Evolutionary conservation across 1,140 invertebrate species (phyloP).

Genomic region (Dreissena polymorpha): DNA sequence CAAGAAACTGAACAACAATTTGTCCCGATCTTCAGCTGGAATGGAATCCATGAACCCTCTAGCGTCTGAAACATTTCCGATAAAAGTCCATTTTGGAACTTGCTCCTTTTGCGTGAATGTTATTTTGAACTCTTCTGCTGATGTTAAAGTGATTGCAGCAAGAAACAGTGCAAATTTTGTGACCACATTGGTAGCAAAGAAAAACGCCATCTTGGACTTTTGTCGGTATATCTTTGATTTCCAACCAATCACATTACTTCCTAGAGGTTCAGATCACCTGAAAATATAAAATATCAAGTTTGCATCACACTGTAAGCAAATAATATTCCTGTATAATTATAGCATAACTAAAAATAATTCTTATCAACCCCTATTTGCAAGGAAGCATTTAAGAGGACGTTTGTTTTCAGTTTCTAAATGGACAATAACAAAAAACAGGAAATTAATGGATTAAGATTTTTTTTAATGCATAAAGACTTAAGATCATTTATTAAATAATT

Average conservation of each 20-base stretch:
- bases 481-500: too few relatives aligned
- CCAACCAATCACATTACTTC: neutral
- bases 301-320: neutral
- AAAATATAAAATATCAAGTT: neutral
- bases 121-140: slow-evolving; percentile 23
- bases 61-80: slow-evolving; percentile 50
- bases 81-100: slow-evolving; percentile 32
- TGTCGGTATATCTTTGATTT: neutral
- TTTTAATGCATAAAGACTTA: too few relatives aligned
- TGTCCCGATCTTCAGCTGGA: slow-evolving; percentile 20
- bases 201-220: neutral
- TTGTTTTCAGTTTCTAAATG: too few relatives aligned
- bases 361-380: neutral
- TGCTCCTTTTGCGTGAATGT: slow-evolving; percentile 32
- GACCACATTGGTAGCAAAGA: neutral
- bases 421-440: too few relatives aligned
- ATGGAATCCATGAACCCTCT: slow-evolving; percentile 34
- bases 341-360: too few relatives aligned
- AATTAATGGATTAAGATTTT: too few relatives aligned
- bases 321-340: too few relatives aligned
- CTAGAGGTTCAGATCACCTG: neutral
- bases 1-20: slow-evolving; percentile 38
- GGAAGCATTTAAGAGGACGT: neutral
- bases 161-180: neutral
- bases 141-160: neutral